Base-by-base conservation (phyloP, 2,888 invertebrate genomes). In the Phyllotreta striolata region DNA sequence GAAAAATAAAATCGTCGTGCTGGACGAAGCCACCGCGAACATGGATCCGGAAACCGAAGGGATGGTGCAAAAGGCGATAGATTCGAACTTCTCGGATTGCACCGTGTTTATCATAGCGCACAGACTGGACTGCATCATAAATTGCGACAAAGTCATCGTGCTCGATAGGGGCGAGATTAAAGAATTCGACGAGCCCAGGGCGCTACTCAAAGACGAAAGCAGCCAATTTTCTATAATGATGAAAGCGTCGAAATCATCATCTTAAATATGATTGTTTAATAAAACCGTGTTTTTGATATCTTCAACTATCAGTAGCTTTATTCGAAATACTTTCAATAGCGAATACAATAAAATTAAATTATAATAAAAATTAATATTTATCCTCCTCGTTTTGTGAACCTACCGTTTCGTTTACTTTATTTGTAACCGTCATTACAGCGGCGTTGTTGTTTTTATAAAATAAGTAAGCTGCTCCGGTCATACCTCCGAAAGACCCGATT, bases 141-240 rank as follows among this genome's bases (percentile, higher is more conserved):
- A 87, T 74, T 85, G 84, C 14, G 83, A 86, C 37, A 66, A 66
- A 54, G 63, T 66, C 61, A 79, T 93, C 72, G 93, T 93, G 8
- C 87, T 95, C 86, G 91, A 92, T 76, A 88, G 89, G 35, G 94
- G 94, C 0, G 87, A 69, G 43, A 85, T 89, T 77, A 86, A 87
- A 1, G 95, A 96, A 79, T 87, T 90, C 41, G 93, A 91, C 4
- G 88, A 90, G 72, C 94, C 96, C 0, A 86, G 86, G 75, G 83
- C 85, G 69, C 77, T 92, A 55, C 75, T 92, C 47, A 83, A 86
- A 35, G 84, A 86, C 72, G 80, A 83, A 68, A 82, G 81, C 0
- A 88, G 90, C 1, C 84, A 85, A 59, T 87, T 92, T 75, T 87
- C 87, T 68, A 79, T 84, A 6, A 81, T 92, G 72, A 89, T 91